Percentiles rank a stretch among this genome's conserved stretches.
phyloP scores from a whole-genome alignment of 2,113 vertebrate genomes.

The Ploceus nigricollis region DNA sequence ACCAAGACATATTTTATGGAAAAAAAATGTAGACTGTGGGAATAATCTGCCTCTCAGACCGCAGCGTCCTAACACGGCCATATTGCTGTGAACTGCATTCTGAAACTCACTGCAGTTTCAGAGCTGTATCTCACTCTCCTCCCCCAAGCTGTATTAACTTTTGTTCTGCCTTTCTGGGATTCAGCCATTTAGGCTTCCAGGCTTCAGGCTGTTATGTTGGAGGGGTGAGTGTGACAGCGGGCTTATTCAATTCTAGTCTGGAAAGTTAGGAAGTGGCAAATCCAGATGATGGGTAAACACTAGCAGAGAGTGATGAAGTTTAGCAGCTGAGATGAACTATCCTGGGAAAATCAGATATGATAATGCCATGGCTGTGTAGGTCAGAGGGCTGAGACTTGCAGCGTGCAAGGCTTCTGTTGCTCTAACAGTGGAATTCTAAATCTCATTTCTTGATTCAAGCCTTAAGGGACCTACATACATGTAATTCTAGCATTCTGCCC shows the following conservation, averaged over 20 bases:
- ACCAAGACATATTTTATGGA: not conserved
- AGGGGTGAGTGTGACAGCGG: not conserved
- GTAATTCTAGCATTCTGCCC: slow-evolving; percentile 44
- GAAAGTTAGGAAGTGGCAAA: slow-evolving; percentile 35
- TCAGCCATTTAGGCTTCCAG: not conserved
- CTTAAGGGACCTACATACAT: slow-evolving; percentile 24
- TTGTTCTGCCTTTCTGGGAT: not conserved
- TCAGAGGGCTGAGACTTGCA: slow-evolving; percentile 2
- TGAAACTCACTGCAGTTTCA: not conserved
- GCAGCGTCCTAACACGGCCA: not conserved
- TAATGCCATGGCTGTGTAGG: not conserved
- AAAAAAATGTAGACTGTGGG: not conserved
- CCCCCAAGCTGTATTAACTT: not conserved
- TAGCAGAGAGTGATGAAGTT: slow-evolving; percentile 18
- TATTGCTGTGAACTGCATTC: not conserved
- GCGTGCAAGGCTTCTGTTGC: not conserved
- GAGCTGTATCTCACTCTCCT: not conserved
- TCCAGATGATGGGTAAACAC: slow-evolving; percentile 46
- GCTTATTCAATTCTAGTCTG: slow-evolving; percentile 14
- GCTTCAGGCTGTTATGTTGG: not conserved
- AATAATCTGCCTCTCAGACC: not conserved
- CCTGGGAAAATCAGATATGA: slow-evolving; percentile 42
- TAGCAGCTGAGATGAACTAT: slow-evolving; percentile 29
- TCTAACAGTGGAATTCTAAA: not conserved
- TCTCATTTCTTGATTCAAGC: slow-evolving; percentile 3